These are phyloP conservation scores for Oncopeltus fasciatus DNA, from an alignment of 1,140 invertebrate genomes.

Conservation along the genomic window DNA sequence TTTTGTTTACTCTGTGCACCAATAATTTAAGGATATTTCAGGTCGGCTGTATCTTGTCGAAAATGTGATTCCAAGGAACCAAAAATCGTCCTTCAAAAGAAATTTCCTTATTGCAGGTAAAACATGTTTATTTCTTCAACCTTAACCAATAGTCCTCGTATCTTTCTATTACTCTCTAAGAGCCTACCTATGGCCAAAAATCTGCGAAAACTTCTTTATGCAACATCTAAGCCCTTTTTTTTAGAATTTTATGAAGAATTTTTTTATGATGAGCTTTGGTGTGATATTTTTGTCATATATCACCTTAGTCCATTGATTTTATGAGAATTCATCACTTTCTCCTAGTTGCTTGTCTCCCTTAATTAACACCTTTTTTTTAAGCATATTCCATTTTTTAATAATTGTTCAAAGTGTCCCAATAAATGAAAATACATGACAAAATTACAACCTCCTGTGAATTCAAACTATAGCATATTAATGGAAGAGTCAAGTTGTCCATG, in stretches of 20 bases:
- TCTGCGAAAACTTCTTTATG: too few species aligned
- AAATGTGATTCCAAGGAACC: constrained; percentile 38
- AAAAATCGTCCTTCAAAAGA: constrained; percentile 37
- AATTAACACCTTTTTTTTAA: too few species aligned
- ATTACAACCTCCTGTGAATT: too few species aligned
- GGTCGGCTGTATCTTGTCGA: constrained; percentile 34
- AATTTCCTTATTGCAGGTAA: constrained; percentile 44
- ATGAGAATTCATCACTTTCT: too few species aligned
- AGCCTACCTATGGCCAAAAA: too few species aligned
- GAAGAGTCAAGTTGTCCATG: too few species aligned
- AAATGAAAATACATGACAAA: too few species aligned
- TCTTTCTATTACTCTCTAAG: background rate
- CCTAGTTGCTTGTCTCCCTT: too few species aligned
- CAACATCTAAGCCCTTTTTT: background rate
- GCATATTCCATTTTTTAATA: too few species aligned
- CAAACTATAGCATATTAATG: too few species aligned
- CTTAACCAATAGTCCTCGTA: background rate
- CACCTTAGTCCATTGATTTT: background rate
- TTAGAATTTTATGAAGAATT: background rate
- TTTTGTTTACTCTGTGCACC: background rate
- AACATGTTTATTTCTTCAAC: background rate
- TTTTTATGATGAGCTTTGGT: background rate
- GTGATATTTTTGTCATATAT: background rate
- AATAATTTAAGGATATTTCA: constrained; percentile 22
- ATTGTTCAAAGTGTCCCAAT: too few species aligned